Evolutionary conservation across 2,888 invertebrate species (phyloP).

Genomic region (Mimas tiliae): DNA sequence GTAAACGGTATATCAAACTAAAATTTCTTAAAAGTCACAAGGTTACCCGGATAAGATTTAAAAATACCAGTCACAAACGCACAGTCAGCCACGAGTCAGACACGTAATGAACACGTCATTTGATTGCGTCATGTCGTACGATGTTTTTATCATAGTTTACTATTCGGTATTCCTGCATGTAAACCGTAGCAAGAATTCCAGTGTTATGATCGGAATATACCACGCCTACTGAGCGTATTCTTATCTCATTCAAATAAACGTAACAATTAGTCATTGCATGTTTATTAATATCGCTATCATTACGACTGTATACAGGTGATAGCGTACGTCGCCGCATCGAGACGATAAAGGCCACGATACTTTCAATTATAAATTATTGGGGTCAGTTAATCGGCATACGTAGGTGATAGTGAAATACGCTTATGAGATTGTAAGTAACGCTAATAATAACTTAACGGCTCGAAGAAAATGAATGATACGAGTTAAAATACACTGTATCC

Average conservation of each 20-base stretch:
- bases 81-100: conserved; percentile 34
- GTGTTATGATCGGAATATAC: conserved; percentile 43
- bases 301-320: conserved; percentile 5
- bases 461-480: neutral
- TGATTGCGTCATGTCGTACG: conserved; percentile 72
- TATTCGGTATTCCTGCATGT: conserved; percentile 41
- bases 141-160: conserved; percentile 55
- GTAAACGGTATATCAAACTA: neutral
- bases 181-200: conserved; percentile 43
- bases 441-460: neutral
- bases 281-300: conserved; percentile 23
- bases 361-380: conserved; percentile 20
- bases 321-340: conserved; percentile 19
- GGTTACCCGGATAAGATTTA: conserved; percentile 14
- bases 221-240: conserved; percentile 42
- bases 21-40: neutral
- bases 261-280: conserved; percentile 35
- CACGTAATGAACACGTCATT: conserved; percentile 63
- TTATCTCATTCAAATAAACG: conserved; percentile 38
- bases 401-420: neutral
- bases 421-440: neutral
- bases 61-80: conserved; percentile 7
- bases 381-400: conserved; percentile 3
- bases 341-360: conserved; percentile 9
- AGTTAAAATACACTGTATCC: neutral